Percentiles rank a stretch among this genome's conserved stretches.
These are phyloP conservation scores for Colinus virginianus DNA, from an alignment of 2,113 vertebrate species.

Conservation along the genomic window DNA sequence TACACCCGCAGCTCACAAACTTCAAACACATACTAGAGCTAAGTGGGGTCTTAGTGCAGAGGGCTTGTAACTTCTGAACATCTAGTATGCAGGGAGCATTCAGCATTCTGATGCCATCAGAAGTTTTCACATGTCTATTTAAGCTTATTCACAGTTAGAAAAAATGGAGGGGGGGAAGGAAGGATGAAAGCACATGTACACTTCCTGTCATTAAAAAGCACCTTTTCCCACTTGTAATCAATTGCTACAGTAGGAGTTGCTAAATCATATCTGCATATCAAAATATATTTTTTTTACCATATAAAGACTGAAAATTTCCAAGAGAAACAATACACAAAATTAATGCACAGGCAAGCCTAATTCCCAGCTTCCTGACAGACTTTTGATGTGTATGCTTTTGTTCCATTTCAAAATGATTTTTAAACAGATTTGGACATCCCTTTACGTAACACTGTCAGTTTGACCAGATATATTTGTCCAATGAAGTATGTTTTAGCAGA, in stretches of 20 bases:
- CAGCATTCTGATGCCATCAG: not conserved
- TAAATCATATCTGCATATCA: not conserved
- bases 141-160: not conserved
- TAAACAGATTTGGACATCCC: constrained; percentile 64
- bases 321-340: not conserved
- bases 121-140: not conserved
- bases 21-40: not conserved
- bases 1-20: not conserved
- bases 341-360: not conserved
- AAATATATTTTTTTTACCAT: not conserved
- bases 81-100: too few relatives aligned
- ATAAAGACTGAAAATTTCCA: not conserved
- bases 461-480: constrained; percentile 70
- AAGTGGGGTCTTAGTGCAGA: not conserved
- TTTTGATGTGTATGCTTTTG: not conserved
- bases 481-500: constrained; percentile 73
- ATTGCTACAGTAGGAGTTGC: not conserved
- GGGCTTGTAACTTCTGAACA: not conserved
- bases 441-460: constrained; percentile 60
- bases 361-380: constrained; percentile 25
- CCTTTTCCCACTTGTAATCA: not conserved
- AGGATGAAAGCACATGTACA: not conserved
- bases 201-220: not conserved
- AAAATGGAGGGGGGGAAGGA: fast-evolving
- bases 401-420: constrained; percentile 67